Percentiles rank a stretch among this genome's conserved stretches.
phyloP scores from a whole-genome alignment of 2,888 invertebrate species.

The Atrina japonica region DNA sequence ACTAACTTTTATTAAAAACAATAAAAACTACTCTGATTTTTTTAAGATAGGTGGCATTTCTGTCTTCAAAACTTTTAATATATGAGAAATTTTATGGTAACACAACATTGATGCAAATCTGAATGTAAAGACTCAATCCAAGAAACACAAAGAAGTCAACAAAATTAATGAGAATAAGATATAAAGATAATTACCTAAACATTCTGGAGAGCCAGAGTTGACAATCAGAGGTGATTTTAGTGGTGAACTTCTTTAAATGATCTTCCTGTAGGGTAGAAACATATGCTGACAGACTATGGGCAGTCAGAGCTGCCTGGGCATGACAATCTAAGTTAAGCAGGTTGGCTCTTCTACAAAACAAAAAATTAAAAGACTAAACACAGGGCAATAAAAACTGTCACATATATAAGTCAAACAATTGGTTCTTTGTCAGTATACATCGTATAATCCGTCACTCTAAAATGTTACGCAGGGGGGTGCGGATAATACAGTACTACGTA shows the following conservation, averaged over 20 bases:
- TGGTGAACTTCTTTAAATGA: conserved; percentile 90
- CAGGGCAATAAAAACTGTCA: background rate
- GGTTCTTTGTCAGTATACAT: no score
- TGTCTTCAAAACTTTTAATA: no score
- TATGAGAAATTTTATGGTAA: no score
- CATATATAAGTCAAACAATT: no score
- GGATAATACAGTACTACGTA: background rate
- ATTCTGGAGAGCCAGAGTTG: conserved; percentile 93
- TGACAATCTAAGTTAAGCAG: conserved; percentile 71
- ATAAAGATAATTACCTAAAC: conserved; percentile 86
- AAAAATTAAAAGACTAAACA: background rate
- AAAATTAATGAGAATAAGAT: no score
- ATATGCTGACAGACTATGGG: conserved; percentile 94
- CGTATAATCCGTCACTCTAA: no score
- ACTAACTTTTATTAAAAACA: no score
- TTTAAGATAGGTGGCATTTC: no score
- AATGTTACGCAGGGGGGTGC: background rate
- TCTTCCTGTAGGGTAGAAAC: conserved; percentile 90
- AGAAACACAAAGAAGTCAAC: no score
- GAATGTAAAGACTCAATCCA: no score
- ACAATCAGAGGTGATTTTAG: conserved; percentile 91
- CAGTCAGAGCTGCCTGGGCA: conserved; percentile 85
- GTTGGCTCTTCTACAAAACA: conserved; percentile 18
- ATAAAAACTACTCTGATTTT: no score
- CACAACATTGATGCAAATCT: no score